Conservation (phyloP, 2,888 invertebrate species). For the Acanthosepion lycidas region DNA sequence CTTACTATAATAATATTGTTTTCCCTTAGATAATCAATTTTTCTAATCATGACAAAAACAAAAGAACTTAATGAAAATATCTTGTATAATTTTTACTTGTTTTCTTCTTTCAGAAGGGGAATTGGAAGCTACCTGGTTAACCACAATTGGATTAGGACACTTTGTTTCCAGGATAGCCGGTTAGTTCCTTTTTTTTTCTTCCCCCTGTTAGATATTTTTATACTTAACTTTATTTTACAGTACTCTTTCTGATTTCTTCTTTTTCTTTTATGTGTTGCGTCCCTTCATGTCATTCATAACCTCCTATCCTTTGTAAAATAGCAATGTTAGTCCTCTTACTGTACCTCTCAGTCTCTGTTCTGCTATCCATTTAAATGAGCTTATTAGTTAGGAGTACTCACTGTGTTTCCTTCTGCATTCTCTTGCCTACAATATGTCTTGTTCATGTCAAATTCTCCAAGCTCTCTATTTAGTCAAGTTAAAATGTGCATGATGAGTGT, state of each 20-base stretch:
- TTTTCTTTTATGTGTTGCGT: too few relatives aligned
- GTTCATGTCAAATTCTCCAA: too few relatives aligned
- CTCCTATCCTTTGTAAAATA: too few relatives aligned
- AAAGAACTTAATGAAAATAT: not conserved
- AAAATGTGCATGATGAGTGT: not conserved
- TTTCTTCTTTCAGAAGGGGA: slow-evolving; percentile 41
- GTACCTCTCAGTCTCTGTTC: too few relatives aligned
- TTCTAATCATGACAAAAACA: too few relatives aligned
- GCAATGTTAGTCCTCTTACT: too few relatives aligned
- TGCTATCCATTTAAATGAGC: too few relatives aligned
- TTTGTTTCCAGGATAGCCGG: slow-evolving; percentile 23
- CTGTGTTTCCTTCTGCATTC: too few relatives aligned
- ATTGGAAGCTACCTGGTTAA: slow-evolving; percentile 41
- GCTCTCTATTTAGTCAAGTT: not conserved
- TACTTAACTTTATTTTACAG: not conserved
- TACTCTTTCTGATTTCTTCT: not conserved
- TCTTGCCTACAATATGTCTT: too few relatives aligned
- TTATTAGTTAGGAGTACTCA: too few relatives aligned
- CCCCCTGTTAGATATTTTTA: not conserved
- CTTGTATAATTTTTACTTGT: not conserved
- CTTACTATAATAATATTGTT: not conserved
- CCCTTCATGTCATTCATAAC: too few relatives aligned
- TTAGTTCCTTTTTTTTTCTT: slow-evolving; percentile 16
- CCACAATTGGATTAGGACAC: not conserved
- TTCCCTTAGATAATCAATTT: not conserved